Evolutionary conservation across 1,140 invertebrate genomes (phyloP).

Genomic region (Drosophila carrolli): DNA sequence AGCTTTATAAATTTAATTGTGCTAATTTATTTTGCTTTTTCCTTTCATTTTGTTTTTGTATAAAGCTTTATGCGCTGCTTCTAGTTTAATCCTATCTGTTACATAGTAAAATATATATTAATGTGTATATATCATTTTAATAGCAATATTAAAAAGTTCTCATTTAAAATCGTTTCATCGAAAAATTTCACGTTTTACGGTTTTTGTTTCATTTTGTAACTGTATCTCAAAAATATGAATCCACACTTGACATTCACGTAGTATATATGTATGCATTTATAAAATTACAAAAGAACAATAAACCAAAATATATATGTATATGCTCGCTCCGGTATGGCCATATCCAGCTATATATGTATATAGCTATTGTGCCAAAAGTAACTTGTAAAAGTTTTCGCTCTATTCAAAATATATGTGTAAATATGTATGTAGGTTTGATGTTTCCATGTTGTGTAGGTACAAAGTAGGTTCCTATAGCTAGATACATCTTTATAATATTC

Average conservation of each 20-base stretch:
- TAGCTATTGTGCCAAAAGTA: conserved; percentile 40
- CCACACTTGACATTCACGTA: conserved; percentile 58
- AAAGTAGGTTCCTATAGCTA: conserved; percentile 64
- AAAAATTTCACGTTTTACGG: conserved; percentile 58
- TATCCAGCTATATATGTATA: conserved; percentile 16
- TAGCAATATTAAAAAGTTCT: conserved; percentile 52
- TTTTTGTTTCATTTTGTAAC: conserved; percentile 45
- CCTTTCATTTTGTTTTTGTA: conserved; percentile 13
- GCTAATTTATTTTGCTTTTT: conserved; percentile 41
- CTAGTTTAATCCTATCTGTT: conserved; percentile 45
- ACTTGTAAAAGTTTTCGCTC: conserved; percentile 68
- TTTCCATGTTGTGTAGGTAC: conserved; percentile 62
- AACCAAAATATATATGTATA: conserved; percentile 58
- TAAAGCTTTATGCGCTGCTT: conserved; percentile 65
- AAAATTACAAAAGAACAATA: conserved; percentile 75
- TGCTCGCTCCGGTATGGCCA: conserved; percentile 48
- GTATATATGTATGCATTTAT: conserved; percentile 53
- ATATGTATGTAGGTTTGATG: conserved; percentile 43
- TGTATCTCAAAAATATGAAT: conserved; percentile 74
- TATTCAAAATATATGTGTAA: conserved; percentile 73
- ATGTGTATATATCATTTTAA: conserved; percentile 45
- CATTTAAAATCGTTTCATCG: conserved; percentile 63
- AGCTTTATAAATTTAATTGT: conserved; percentile 41
- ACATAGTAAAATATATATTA: conserved; percentile 65
- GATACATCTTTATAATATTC: conserved; percentile 43